Evolutionary conservation across 2,113 vertebrate species (phyloP).

Genomic region (Uria aalge): DNA sequence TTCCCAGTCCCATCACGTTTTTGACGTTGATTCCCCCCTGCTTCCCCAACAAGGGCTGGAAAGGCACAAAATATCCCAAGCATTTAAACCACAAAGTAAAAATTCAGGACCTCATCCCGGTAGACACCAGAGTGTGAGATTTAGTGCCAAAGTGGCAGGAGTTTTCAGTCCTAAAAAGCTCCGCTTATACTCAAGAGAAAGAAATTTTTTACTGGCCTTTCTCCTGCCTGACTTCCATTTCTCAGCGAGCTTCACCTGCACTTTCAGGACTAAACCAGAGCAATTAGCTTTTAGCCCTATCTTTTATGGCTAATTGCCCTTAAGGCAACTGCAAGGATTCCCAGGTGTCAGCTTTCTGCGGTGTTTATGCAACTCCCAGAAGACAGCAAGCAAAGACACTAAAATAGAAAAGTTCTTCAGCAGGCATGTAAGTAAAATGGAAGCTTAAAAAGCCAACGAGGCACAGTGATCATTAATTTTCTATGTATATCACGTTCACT

Average conservation of each 20-base stretch:
- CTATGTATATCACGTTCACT: not conserved
- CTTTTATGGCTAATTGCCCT: constrained; percentile 47
- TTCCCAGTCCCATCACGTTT: not conserved
- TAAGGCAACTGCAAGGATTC: constrained; percentile 28
- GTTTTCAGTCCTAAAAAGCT: not conserved
- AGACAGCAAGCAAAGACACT: not conserved
- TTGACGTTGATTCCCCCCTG: not conserved
- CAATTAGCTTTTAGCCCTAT: constrained; percentile 47
- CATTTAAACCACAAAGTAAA: not conserved
- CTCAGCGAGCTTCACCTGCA: not conserved
- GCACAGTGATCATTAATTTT: constrained; percentile 2
- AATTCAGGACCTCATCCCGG: not conserved
- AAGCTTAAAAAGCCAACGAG: constrained; percentile 21
- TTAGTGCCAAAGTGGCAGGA: not conserved
- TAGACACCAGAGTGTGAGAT: not conserved
- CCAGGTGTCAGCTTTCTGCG: constrained; percentile 30
- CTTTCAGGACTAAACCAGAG: constrained; percentile 15
- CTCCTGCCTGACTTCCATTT: not conserved
- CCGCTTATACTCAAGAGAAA: not conserved
- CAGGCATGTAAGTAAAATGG: not conserved
- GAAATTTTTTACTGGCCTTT: not conserved
- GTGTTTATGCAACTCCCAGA: constrained; percentile 9
- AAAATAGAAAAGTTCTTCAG: constrained; percentile 36
- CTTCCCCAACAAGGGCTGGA: rapidly evolving
- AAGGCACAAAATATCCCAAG: not conserved